Conservation (phyloP, 2,888 invertebrate genomes). For the Alloscopus bannaensis region DNA sequence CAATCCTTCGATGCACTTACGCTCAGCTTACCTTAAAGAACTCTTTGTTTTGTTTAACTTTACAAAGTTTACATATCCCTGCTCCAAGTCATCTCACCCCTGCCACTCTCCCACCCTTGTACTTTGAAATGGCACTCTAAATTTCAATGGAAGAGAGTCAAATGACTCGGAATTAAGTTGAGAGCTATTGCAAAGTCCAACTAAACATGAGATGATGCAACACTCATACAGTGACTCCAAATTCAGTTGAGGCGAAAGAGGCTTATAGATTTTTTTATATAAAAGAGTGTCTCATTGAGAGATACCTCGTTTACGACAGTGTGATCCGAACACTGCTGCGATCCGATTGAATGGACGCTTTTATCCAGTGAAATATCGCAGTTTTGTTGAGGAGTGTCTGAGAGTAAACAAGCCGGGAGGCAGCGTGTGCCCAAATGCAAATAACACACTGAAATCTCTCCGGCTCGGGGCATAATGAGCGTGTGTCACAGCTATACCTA, state of each 20-base stretch:
- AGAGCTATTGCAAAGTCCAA: slow-evolving; percentile 32
- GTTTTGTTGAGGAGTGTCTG: slow-evolving; percentile 36
- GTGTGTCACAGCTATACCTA: no score
- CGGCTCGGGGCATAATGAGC: slow-evolving; percentile 7
- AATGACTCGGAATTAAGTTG: slow-evolving; percentile 64
- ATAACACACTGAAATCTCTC: background rate
- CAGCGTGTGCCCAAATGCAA: slow-evolving; percentile 31
- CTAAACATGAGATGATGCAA: slow-evolving; percentile 18
- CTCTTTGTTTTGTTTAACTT: background rate
- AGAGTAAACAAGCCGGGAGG: slow-evolving; percentile 38
- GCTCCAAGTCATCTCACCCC: slow-evolving; percentile 39
- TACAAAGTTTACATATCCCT: slow-evolving; percentile 12
- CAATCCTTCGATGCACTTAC: no score
- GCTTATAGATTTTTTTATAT: no score
- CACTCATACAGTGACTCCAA: background rate
- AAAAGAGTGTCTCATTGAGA: no score
- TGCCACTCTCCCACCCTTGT: slow-evolving; percentile 18
- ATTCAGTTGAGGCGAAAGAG: no score
- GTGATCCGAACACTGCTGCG: background rate
- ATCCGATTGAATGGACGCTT: background rate
- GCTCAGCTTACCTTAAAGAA: background rate
- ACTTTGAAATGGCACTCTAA: no score
- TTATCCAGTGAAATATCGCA: background rate
- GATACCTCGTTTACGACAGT: no score
- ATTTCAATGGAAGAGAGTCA: slow-evolving; percentile 45